Percentiles rank a stretch among this genome's conserved stretches.
Evolutionary conservation across 2,888 invertebrate genomes (phyloP).

Genomic region (Leptinotarsa haldemani): DNA sequence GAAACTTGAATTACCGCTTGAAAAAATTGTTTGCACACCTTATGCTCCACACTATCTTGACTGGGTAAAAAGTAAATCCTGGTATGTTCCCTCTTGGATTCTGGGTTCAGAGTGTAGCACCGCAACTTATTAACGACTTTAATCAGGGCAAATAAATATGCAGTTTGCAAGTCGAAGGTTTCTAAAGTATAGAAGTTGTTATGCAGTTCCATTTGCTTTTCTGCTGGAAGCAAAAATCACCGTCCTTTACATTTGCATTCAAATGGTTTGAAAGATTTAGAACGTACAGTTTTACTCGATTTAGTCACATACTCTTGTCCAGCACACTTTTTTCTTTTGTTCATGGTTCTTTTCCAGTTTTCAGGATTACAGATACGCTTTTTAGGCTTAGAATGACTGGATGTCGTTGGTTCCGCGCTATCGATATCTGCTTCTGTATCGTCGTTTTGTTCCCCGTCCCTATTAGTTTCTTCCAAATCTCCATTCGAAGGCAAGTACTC

Average conservation of each 20-base stretch:
- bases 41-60: constrained; percentile 33
- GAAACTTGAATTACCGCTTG: constrained; percentile 41
- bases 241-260: constrained; percentile 33
- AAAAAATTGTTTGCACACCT: constrained; percentile 44
- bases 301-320: constrained; percentile 41
- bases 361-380: constrained; percentile 36
- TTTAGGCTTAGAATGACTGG: constrained; percentile 29
- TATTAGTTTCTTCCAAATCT: constrained; percentile 4
- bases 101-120: constrained; percentile 34
- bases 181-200: constrained; percentile 34
- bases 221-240: constrained; percentile 30
- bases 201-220: constrained; percentile 34
- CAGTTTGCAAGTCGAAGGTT: constrained; percentile 32
- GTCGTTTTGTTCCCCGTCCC: background rate
- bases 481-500: constrained; percentile 13
- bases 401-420: background rate
- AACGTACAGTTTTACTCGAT: constrained; percentile 31
- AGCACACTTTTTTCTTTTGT: constrained; percentile 39
- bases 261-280: constrained; percentile 39
- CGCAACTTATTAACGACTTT: constrained; percentile 39
- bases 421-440: background rate
- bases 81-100: constrained; percentile 39
- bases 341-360: constrained; percentile 38
- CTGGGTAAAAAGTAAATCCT: constrained; percentile 39
- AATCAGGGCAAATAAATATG: constrained; percentile 39